These are phyloP conservation scores for Amaurobius ferox DNA, from an alignment of 2,888 invertebrate species.

Conservation along the genomic window DNA sequence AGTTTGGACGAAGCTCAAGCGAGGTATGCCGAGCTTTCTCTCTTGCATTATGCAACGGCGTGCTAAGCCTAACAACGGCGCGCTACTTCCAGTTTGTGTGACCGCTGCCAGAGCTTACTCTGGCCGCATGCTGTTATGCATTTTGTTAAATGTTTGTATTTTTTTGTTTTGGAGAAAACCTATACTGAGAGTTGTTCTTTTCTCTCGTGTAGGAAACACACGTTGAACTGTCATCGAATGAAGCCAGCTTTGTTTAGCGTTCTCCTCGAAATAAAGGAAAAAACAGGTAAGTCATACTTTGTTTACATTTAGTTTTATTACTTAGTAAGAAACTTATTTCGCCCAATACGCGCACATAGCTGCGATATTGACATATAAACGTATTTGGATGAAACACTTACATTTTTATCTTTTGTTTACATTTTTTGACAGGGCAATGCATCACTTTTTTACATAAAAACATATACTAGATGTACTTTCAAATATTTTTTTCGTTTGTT, in stretches of 20 bases:
- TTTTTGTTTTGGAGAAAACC: constrained; percentile 34
- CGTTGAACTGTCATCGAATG: constrained; percentile 98
- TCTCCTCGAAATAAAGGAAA: constrained; percentile 99
- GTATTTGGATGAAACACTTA: no score
- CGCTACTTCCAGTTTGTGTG: constrained; percentile 28
- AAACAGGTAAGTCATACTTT: constrained; percentile 86
- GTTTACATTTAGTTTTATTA: constrained; percentile 47
- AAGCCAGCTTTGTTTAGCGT: constrained; percentile 99
- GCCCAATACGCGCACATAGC: no score
- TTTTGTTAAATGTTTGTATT: constrained; percentile 22
- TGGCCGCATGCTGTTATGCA: constrained; percentile 35
- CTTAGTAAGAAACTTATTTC: no score
- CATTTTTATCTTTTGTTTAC: no score
- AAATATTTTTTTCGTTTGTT: no score
- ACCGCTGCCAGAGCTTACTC: constrained; percentile 34
- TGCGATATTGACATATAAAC: no score
- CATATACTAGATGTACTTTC: not conserved
- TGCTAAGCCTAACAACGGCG: constrained; percentile 70
- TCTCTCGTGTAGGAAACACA: constrained; percentile 87
- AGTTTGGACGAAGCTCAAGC: constrained; percentile 98
- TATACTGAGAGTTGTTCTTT: constrained; percentile 53
- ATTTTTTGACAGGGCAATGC: no score
- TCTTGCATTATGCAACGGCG: constrained; percentile 52
- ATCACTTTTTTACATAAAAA: not conserved
- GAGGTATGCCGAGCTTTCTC: constrained; percentile 79